phyloP scores from a whole-genome alignment of 2,888 invertebrate genomes.

The Osedax fenrisi region DNA sequence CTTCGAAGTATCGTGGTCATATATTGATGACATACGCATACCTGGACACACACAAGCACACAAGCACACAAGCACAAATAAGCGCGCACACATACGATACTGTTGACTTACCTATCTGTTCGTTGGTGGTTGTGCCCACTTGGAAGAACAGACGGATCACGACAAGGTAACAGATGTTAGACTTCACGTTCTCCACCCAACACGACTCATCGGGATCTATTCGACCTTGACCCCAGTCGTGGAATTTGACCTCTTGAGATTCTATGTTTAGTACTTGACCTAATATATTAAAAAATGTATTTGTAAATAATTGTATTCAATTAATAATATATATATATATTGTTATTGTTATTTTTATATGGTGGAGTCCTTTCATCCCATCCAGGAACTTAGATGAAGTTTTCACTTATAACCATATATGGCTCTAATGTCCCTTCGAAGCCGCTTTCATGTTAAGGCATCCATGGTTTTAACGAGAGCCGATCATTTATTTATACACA shows the following conservation, averaged over 20 bases:
- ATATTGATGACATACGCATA: slow-evolving; percentile 4
- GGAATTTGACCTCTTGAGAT: slow-evolving; percentile 43
- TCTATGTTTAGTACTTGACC: slow-evolving; percentile 44
- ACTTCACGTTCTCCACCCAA: slow-evolving; percentile 40
- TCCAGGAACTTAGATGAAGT: no score
- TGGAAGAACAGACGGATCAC: slow-evolving; percentile 44
- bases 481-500: no score
- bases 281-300: no score
- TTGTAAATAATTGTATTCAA: no score
- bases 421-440: no score
- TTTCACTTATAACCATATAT: no score
- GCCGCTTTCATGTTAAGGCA: no score
- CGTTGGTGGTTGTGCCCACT: slow-evolving; percentile 39
- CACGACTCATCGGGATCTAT: slow-evolving; percentile 44
- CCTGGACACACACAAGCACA: background rate
- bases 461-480: no score
- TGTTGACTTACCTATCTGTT: slow-evolving; percentile 40
- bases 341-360: no score
- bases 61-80: background rate
- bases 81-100: background rate
- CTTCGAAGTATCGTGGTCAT: no score
- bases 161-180: slow-evolving; percentile 41
- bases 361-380: no score
- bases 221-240: slow-evolving; percentile 38
- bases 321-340: no score